These are phyloP conservation scores for Drosophila ercepeae DNA, from an alignment of 1,140 invertebrate species.

Conservation along the genomic window DNA sequence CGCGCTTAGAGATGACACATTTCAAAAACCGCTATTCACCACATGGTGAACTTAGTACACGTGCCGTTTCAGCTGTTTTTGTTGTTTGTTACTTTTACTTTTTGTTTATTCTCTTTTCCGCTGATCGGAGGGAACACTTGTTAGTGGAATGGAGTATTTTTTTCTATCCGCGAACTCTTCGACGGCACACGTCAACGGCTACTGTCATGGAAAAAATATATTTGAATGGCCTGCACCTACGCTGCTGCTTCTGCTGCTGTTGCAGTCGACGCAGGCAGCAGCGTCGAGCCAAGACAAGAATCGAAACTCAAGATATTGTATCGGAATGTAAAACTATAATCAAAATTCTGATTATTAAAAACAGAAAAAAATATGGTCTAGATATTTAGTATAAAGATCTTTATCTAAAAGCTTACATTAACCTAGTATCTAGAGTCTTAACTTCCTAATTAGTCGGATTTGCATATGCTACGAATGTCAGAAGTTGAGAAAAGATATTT, in stretches of 20 bases:
- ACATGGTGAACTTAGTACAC: constrained; percentile 30
- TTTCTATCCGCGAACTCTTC: constrained; percentile 33
- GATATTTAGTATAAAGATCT: no score
- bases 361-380: no score
- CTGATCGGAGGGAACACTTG: constrained; percentile 7
- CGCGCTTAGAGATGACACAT: constrained; percentile 7
- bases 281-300: constrained; percentile 16
- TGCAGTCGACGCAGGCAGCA: constrained; percentile 1
- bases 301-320: no score
- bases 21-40: constrained; percentile 12
- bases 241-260: constrained; percentile 10
- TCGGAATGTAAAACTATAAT: no score
- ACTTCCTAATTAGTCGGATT: constrained; percentile 32
- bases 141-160: constrained; percentile 14
- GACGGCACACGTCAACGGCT: constrained; percentile 65
- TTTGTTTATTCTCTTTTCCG: background rate
- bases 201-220: constrained; percentile 38
- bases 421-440: background rate
- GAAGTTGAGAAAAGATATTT: constrained; percentile 31
- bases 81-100: no score
- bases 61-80: constrained; percentile 21
- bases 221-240: constrained; percentile 13
- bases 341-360: no score
- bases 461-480: constrained; percentile 45
- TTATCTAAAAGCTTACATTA: no score